Evolutionary conservation across 2,888 invertebrate genomes (phyloP).

Genomic region (Scaptomyza polygonia): DNA sequence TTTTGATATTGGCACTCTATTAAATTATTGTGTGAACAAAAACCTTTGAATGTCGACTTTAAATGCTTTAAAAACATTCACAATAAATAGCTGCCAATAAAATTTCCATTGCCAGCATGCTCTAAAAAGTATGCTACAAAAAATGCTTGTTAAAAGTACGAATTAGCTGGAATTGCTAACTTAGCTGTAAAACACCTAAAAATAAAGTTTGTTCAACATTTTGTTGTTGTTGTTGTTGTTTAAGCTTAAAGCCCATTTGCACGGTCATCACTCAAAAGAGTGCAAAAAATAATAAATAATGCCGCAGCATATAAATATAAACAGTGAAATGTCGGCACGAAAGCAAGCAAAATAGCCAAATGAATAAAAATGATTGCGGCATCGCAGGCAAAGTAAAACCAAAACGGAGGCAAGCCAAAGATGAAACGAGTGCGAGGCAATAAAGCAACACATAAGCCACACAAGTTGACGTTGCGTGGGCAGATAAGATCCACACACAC

Average conservation of each 20-base stretch:
- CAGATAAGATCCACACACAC: slow-evolving; percentile 24
- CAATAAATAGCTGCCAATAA: too few relatives aligned
- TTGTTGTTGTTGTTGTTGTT: slow-evolving; percentile 10
- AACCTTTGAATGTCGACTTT: not conserved
- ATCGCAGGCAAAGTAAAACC: slow-evolving; percentile 25
- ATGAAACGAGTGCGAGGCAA: slow-evolving; percentile 39
- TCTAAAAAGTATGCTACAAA: slow-evolving; percentile 24
- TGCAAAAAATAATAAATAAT: too few relatives aligned
- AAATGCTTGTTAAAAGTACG: not conserved
- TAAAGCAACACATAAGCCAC: slow-evolving; percentile 53
- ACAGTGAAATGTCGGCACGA: not conserved
- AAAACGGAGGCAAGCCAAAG: slow-evolving; percentile 21
- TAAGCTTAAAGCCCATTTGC: slow-evolving; percentile 39
- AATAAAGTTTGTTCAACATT: slow-evolving; percentile 12
- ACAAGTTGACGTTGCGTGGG: slow-evolving; percentile 15
- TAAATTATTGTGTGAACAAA: not conserved
- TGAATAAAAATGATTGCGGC: slow-evolving; percentile 64
- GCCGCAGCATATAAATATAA: not conserved
- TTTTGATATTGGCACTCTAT: slow-evolving; percentile 5
- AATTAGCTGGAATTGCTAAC: not conserved
- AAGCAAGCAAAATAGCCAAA: slow-evolving; percentile 46
- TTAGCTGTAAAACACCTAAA: not conserved
- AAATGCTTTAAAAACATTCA: not conserved
- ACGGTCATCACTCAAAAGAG: slow-evolving; percentile 24
- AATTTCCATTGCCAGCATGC: not conserved